These are phyloP conservation scores for Stenotaenia linearis DNA, from an alignment of 2,888 invertebrate species.

Conservation along the genomic window DNA sequence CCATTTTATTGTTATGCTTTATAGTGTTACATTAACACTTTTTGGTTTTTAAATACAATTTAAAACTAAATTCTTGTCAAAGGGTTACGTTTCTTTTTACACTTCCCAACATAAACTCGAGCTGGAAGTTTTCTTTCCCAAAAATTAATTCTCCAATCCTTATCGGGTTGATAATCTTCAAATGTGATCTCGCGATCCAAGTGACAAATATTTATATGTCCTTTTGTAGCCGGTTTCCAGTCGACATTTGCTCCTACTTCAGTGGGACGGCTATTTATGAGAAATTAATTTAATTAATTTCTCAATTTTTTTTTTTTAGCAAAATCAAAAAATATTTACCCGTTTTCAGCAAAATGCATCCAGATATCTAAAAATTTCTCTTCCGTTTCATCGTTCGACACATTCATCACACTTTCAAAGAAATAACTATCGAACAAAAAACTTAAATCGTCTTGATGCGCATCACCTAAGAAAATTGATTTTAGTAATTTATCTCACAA, in stretches of 20 bases:
- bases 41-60: too few species aligned
- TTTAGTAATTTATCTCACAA: too few species aligned
- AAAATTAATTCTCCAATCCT: background rate
- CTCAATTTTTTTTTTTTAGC: background rate
- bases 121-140: background rate
- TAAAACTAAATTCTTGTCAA: too few species aligned
- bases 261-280: too few species aligned
- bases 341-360: background rate
- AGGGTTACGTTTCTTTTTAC: too few species aligned
- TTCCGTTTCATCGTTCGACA: background rate
- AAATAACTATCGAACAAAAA: background rate
- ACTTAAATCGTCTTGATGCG: background rate
- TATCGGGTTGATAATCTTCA: background rate
- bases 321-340: background rate
- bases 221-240: background rate
- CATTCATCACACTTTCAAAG: background rate
- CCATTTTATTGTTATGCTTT: too few species aligned
- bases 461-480: background rate
- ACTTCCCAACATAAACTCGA: too few species aligned
- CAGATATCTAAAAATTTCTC: background rate
- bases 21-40: too few species aligned
- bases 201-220: background rate
- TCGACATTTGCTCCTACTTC: background rate
- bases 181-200: background rate
- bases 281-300: too few species aligned